Base-by-base conservation (phyloP, 2,113 vertebrate species). In the Stictonetta naevosa region DNA sequence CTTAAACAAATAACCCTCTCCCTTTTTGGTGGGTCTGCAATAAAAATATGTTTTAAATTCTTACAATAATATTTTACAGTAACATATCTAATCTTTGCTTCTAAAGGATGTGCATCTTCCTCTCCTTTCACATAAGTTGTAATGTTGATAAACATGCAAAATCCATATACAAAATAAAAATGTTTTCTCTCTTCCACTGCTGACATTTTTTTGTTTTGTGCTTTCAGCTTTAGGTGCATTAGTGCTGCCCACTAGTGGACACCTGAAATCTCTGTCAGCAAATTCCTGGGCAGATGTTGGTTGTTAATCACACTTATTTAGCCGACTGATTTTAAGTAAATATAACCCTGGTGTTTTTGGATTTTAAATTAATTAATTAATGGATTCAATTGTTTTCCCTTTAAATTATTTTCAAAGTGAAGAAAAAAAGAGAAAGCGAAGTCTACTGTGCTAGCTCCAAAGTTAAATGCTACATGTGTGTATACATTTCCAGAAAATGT, bases 401-500 rank as follows among this genome's bases (percentile, higher is more conserved):
- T 95, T 82, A 93, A 84, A 72, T 60, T 9, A 33, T 76, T 91
- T 74, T 95, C 58, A 58, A 52, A 33, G 6, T 92, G 14, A 48
- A 48, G 31, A 56, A 31, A 17, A 19, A 56, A 19, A 16, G 22
- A n/a, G 21, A 58, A 21, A 19, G 22, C 21, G 44, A 46, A 28
- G 22, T 15, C 16, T 58, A 3, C 20, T n/a, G 2, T 31, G 4
- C 50, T 91, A 52, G 4, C n/a, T 55, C 44, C 52, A 17, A 44
- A 88, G 6, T 46, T 83, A 72, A 88, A 23, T 78, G 29, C 10
- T 52, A 73, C 34, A 34, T 63, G 17, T 86, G 26, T 56, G n/a
- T 48, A 36, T 0, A 4, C 6, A 33, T 86, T 81, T 88, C 52
- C 29, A 72, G 46, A 75, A 83, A 86, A 62, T 34, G 8, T 5